Percentiles rank a stretch among this genome's conserved stretches.
Evolutionary conservation across 2,797 vertebrate genomes (phyloP).

Genomic region (Aplochiton taeniatus): DNA sequence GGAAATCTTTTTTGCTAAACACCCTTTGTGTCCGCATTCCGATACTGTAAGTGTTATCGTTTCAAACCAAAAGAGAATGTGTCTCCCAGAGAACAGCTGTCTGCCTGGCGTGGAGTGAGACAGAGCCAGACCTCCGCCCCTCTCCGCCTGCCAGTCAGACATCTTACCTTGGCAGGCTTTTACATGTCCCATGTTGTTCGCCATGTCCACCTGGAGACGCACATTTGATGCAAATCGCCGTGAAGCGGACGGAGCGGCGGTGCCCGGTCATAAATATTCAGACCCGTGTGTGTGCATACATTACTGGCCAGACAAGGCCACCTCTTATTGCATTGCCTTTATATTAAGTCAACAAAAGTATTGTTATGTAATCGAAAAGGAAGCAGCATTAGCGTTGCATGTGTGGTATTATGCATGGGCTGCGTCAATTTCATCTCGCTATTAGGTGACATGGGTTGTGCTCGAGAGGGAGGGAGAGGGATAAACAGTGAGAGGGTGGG

Average conservation of each 20-base stretch:
- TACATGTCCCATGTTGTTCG: slow-evolving; percentile 1
- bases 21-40: too few species aligned
- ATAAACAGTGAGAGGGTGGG: neutral
- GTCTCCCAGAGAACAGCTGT: too few species aligned
- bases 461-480: too few species aligned
- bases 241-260: slow-evolving; percentile 30
- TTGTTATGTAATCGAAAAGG: slow-evolving; percentile 54
- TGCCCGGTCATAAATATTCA: slow-evolving; percentile 57
- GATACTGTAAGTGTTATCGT: too few species aligned
- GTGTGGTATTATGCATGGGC: too few species aligned
- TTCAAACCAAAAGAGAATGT: too few species aligned
- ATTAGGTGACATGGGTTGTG: neutral
- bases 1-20: too few species aligned
- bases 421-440: neutral
- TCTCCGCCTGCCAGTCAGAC: too few species aligned
- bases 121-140: too few species aligned
- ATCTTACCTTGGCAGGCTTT: too few species aligned
- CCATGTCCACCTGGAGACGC: slow-evolving; percentile 35
- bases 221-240: slow-evolving; percentile 54
- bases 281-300: slow-evolving; percentile 35
- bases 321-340: slow-evolving; percentile 58
- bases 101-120: too few species aligned
- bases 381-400: slow-evolving; percentile 48
- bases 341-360: slow-evolving; percentile 53
- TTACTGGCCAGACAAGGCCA: slow-evolving; percentile 54